A percentile compares a stretch with the other conserved stretches of the same genome.
These are phyloP conservation scores for Zeuzera pyrina DNA, from an alignment of 2,888 invertebrate genomes.

Conservation along the genomic window DNA sequence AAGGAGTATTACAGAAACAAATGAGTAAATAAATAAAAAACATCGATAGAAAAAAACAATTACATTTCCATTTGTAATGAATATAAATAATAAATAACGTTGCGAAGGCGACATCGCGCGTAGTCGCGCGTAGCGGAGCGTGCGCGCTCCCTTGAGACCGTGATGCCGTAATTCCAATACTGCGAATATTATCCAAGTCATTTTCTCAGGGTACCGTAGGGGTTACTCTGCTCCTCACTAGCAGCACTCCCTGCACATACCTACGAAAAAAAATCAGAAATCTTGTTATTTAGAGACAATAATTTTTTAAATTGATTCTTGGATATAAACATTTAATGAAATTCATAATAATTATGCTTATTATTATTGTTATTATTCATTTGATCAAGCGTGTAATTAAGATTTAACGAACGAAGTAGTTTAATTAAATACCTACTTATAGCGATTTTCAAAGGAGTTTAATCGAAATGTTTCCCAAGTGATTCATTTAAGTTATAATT, in stretches of 20 bases:
- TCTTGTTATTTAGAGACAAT: neutral
- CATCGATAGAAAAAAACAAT: no score
- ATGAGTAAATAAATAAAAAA: no score
- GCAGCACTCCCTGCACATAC: neutral
- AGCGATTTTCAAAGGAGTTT: no score
- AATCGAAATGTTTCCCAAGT: no score
- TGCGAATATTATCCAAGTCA: conserved; percentile 54
- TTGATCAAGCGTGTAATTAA: no score
- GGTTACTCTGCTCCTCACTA: conserved; percentile 10
- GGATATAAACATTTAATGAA: no score
- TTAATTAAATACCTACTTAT: no score
- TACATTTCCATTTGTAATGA: conserved; percentile 48
- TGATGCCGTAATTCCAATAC: conserved; percentile 42
- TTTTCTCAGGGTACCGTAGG: conserved; percentile 57
- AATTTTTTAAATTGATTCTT: neutral
- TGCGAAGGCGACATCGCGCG: conserved; percentile 21
- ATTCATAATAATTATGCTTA: no score
- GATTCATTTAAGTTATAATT: no score
- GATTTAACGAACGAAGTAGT: no score
- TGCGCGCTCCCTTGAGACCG: conserved; percentile 33
- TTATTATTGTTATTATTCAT: no score
- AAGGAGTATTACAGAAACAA: no score
- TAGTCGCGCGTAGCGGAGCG: conserved; percentile 28
- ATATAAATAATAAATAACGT: conserved; percentile 61
- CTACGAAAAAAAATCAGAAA: neutral